Evolutionary conservation across 2,888 invertebrate species (phyloP), one percentile per base, ranked within the genome.

Genomic region (Amphipoea lucens): DNA sequence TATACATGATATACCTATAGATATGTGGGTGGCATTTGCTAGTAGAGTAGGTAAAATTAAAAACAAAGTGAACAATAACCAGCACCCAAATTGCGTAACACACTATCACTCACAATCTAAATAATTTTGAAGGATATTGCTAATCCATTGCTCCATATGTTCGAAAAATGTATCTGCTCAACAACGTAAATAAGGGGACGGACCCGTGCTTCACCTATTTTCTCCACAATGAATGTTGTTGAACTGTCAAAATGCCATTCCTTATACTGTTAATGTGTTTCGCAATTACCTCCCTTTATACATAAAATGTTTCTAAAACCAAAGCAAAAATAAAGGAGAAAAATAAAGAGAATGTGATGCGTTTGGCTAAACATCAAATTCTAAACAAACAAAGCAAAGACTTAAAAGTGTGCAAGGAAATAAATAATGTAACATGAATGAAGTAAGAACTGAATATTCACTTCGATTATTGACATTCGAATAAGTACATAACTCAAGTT

Each of bases 401-500:
- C 57, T 57, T 17, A 54, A 57, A 63, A 62, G 17, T 54, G 3
- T 23, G 17, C 14, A 42, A 57, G 4, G 7, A 40, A 76, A 62
- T 76, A 63, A 71, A 72, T 57, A 72, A 57, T 54, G 9, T 54
- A 17, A 17, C 12, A 54, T 76, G 14, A 57, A 48, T 63, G 9
- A 36, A 48, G 67, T 17, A 62, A 70, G 14, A 74, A 74, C 70
- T 70, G 73, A 84, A 73, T 84, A 84, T 75, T 57, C 45, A 62
- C 12, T 40, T 2, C 45, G 29, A n/a, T 75, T 72, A 83, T 75
- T 74, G 83, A 83, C 79, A 62, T 40, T 72, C 68, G 36, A 72
- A 79, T 83, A 69, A 40, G 68, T 36, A 69, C 9, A 79, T 84
- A 79, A 79, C 29, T 84, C 54, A 75, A 75, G 69, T 57, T 71